These are phyloP conservation scores for Hylia prasina DNA, from an alignment of 2,113 vertebrate genomes.

Conservation along the genomic window DNA sequence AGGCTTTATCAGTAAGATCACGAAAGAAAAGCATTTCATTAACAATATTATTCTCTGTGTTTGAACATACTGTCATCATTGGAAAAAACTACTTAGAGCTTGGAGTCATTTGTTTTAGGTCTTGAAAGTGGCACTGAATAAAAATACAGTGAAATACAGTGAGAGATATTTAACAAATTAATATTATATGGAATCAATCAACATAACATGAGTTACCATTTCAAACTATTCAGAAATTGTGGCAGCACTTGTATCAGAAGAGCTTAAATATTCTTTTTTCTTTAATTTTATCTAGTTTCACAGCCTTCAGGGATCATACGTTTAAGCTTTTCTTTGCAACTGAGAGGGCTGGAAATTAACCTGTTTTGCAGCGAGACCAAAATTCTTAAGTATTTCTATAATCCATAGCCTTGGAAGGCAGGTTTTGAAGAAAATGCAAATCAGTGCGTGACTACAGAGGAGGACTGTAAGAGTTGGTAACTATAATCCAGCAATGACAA, in stretches of 20 bases:
- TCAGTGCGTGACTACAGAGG: not conserved
- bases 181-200: not conserved
- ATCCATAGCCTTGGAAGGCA: not conserved
- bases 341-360: not conserved
- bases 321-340: slow-evolving; percentile 8
- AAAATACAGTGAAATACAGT: not conserved
- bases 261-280: not conserved
- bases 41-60: not conserved
- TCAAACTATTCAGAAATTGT: not conserved
- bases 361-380: not conserved
- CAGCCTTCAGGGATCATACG: not conserved
- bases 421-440: not conserved
- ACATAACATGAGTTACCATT: not conserved
- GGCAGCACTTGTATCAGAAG: not conserved
- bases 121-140: not conserved
- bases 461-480: not conserved
- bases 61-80: not conserved
- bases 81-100: not conserved
- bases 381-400: not conserved
- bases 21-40: not conserved
- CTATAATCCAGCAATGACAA: not conserved
- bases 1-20: not conserved
- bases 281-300: slow-evolving; percentile 14
- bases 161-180: not conserved
- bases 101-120: not conserved